phyloP scores from a whole-genome alignment of 2,113 vertebrate genomes.

The Ophthalmolycus amberensis region DNA sequence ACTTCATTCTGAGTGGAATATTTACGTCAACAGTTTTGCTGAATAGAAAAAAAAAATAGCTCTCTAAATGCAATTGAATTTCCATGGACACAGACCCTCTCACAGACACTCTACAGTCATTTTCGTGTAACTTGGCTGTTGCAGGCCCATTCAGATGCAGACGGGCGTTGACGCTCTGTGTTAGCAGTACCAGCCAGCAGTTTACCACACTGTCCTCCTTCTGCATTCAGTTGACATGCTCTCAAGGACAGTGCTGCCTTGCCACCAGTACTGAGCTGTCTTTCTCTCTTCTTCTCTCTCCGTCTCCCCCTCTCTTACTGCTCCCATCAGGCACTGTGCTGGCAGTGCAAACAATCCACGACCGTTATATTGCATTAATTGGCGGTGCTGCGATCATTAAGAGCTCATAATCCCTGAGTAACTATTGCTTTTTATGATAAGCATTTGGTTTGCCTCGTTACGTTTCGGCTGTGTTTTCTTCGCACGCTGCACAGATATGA shows the following conservation, averaged over 20 bases:
- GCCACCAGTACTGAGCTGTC: constrained; percentile 36
- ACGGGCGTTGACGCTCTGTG: constrained; percentile 30
- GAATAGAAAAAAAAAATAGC: not conserved
- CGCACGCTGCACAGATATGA: constrained; percentile 24
- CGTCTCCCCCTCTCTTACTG: not conserved
- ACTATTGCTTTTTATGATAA: constrained; percentile 72
- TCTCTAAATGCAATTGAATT: not conserved
- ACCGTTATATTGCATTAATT: constrained; percentile 65
- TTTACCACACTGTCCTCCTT: constrained; percentile 46
- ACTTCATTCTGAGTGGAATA: constrained; percentile 32
- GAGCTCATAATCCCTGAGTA: constrained; percentile 73
- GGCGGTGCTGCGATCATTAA: constrained; percentile 67
- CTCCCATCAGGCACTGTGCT: constrained; percentile 42
- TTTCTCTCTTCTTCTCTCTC: constrained; percentile 8
- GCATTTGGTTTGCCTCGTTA: constrained; percentile 65
- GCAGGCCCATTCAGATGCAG: constrained; percentile 21
- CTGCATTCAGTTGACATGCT: constrained; percentile 61
- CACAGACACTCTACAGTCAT: not conserved
- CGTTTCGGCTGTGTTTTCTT: constrained; percentile 34
- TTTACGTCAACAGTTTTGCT: constrained; percentile 14
- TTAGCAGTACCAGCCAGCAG: constrained; percentile 25
- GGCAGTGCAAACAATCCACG: constrained; percentile 56
- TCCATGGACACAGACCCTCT: not conserved
- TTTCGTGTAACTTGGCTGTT: constrained; percentile 15
- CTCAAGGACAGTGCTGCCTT: constrained; percentile 65